Base-by-base conservation (phyloP, 2,113 vertebrate genomes). In the Taurulus bubalis region DNA sequence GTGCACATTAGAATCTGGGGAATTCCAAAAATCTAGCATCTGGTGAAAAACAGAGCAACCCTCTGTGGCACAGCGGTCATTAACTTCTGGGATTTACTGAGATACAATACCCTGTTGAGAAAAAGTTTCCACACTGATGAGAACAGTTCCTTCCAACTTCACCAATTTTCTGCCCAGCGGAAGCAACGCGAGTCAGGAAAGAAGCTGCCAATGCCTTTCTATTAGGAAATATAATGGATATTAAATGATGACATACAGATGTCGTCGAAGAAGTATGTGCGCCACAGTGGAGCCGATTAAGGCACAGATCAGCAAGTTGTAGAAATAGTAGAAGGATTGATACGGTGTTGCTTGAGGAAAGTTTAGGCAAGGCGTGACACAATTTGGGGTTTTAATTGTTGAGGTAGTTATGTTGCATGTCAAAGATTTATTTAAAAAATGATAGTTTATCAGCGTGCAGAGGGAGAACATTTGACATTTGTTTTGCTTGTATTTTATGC, bases 21-120 rank as follows among this genome's bases (percentile, higher is more conserved):
- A 94, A 94, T 92, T 93, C 91, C 85, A 93, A 93, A 93, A 93
- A 92, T 93, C 83, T 24, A 65, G 85, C 90, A 92, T 94, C 90
- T 92, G 91, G 90, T 89, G 86, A 90, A 91, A 92, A 93, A 93
- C 90, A 93, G 80, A 91, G 87, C 76, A 89, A 63, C 77, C 89
- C 89, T 94, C 92, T 89, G 87, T 92, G 89, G 89, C 90, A 90
- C 87, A 88, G 85, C 42, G 81, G 92, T 90, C 92, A 93, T 92
- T 94, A 94, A 94, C 87, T 90, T 92, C 71, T 87, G 90, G 91
- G 90, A 91, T 92, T 92, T 90, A 84, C 84, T 85, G 90, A 86
- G 84, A 92, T 88, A 75, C 40, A 89, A 92, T 90, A 94, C 80
- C 79, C 89, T 87, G 88, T 92, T 90, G 90, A 92, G 91, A 83